Evolutionary conservation across 30 jellyfish, hydroid and myxozoan species (phyloP).

Genomic region (Hydractinia symbiolongicarpus): DNA sequence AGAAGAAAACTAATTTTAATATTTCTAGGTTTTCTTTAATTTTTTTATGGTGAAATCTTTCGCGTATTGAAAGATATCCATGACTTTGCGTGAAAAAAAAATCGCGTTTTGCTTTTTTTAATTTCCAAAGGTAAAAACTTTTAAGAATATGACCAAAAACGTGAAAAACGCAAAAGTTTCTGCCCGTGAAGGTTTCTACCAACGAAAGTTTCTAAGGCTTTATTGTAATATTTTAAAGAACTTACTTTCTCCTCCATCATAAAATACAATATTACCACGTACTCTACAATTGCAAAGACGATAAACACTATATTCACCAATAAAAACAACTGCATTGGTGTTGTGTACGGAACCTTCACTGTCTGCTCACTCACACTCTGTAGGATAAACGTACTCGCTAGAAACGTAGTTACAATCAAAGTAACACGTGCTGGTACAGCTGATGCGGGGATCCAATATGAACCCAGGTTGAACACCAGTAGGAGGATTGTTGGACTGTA

Average conservation of each 20-base stretch:
- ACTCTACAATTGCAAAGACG: neutral
- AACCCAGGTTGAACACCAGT: neutral
- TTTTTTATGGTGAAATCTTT: too few species aligned
- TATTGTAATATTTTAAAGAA: too few species aligned
- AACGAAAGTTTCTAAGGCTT: too few species aligned
- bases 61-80: too few species aligned
- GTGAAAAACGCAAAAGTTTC: too few species aligned
- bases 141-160: too few species aligned
- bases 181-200: too few species aligned
- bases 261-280: neutral
- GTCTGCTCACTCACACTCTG: constrained; percentile 10
- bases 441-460: constrained; percentile 9
- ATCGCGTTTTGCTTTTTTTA: too few species aligned
- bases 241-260: neutral
- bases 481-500: neutral
- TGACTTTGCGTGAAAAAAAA: too few species aligned
- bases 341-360: constrained; percentile 2
- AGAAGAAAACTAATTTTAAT: too few species aligned
- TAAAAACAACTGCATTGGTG: constrained; percentile 15
- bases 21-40: too few species aligned
- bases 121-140: too few species aligned
- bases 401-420: neutral
- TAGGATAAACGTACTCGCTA: neutral
- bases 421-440: constrained; percentile 16
- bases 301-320: constrained; percentile 5